phyloP scores from a whole-genome alignment of 2,888 invertebrate species.

The Ceramica pisi region DNA sequence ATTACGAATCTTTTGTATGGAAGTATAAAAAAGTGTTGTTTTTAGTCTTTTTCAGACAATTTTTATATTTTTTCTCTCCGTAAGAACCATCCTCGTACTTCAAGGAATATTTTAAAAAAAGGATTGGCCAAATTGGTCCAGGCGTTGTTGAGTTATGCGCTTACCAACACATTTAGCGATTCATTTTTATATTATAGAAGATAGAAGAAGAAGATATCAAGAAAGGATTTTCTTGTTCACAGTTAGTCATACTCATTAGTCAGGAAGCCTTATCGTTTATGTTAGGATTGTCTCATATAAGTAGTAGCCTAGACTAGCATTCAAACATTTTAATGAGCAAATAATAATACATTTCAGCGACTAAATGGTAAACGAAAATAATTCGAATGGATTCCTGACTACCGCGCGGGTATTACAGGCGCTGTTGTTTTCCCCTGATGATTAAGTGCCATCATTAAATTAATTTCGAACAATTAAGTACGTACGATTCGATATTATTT shows the following conservation, averaged over 20 bases:
- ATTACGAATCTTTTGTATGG: no score
- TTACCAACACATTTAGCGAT: no score
- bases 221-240: background rate
- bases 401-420: background rate
- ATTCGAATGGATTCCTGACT: background rate
- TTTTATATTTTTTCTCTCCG: no score
- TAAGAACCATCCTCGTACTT: no score
- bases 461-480: constrained; percentile 8
- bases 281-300: background rate
- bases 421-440: constrained; percentile 4
- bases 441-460: constrained; percentile 11
- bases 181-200: no score
- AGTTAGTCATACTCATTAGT: background rate
- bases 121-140: no score
- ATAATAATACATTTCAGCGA: background rate
- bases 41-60: no score
- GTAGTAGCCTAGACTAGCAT: background rate
- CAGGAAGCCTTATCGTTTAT: background rate
- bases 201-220: no score
- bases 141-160: no score
- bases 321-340: background rate
- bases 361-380: background rate
- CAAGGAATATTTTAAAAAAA: no score
- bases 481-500: constrained; percentile 10
- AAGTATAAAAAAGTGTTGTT: no score